Conservation (phyloP, 2,113 vertebrate genomes). For the Salvelinus sp. region DNA sequence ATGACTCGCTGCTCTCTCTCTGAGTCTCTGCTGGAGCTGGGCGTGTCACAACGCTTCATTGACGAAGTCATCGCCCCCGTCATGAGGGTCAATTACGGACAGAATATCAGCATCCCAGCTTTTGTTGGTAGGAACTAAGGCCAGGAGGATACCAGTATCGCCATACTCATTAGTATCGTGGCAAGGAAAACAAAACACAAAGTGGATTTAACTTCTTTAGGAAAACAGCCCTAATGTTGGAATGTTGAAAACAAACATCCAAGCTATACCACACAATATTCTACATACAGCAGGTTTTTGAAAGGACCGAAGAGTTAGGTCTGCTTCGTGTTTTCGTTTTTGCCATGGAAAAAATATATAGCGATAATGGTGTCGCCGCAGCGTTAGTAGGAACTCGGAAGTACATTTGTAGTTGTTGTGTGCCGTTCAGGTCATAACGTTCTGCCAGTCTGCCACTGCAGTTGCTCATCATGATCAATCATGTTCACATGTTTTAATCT, state of each 20-base stretch:
- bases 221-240: too few relatives aligned
- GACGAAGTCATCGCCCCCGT: conserved; percentile 90
- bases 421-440: not conserved
- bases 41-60: conserved; percentile 92
- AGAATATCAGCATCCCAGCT: conserved; percentile 91
- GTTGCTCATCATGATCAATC: conserved; percentile 35
- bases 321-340: too few relatives aligned
- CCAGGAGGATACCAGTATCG: too few relatives aligned
- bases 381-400: too few relatives aligned
- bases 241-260: too few relatives aligned
- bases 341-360: not conserved
- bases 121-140: conserved; percentile 82
- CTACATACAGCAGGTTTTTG: too few relatives aligned
- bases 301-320: too few relatives aligned
- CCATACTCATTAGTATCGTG: too few relatives aligned
- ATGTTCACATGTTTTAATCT: conserved; percentile 5
- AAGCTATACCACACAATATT: too few relatives aligned
- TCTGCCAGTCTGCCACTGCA: conserved; percentile 1
- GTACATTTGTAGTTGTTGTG: not conserved
- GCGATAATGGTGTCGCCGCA: too few relatives aligned
- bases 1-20: conserved; percentile 91
- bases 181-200: too few relatives aligned
- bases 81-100: conserved; percentile 91
- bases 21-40: conserved; percentile 89
- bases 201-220: too few relatives aligned